Evolutionary conservation across 2,888 invertebrate genomes (phyloP), one percentile per base, ranked within the genome.

Genomic region (Holacanthella duospinosa): DNA sequence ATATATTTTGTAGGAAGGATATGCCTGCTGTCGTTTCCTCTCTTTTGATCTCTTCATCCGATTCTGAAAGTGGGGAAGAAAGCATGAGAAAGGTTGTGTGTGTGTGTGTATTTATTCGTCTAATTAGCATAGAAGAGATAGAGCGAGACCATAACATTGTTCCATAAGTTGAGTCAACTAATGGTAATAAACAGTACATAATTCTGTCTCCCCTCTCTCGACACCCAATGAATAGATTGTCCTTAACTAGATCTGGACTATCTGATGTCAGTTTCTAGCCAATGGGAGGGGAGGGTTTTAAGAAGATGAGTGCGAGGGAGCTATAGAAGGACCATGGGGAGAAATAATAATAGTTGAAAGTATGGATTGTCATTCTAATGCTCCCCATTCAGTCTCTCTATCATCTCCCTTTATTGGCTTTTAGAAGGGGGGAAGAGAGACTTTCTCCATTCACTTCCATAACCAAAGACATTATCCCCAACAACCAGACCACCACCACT

Each of bases 331-430:
- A 48, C 48, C 6, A 9, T 48, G 21, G 48, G 48, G 48, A 48
- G 19, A 21, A 48, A 48, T 48, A 48, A 48, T 21, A 48, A 21
- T 9, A 36, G 36, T 16, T 16, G 19, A 48, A 48, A 48, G 48
- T 48, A 48, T 48, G 21, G 21, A 9, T 48, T 48, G 4, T 21
- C 48, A 9, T 36, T 36, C 36, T 36, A n/a, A n/a, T n/a, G n/a
- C 36, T 21, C 12, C 48, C 48, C 48, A 48, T 48, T 48, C 48
- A 48, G 19, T 48, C 19, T 48, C 48, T 21, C n/a, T 48, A n/a
- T 48, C 48, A 48, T 48, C 48, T 48, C 12, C 12, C n/a, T 48
- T 48, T 48, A 48, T 48, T 48, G 48, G 48, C 48, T 48, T 48
- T 48, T 48, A 48, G 48, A 48, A 21, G 48, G 48, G 48, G 21